phyloP scores from a whole-genome alignment of 1,140 invertebrate genomes.

The Armadillidium nasatum region DNA sequence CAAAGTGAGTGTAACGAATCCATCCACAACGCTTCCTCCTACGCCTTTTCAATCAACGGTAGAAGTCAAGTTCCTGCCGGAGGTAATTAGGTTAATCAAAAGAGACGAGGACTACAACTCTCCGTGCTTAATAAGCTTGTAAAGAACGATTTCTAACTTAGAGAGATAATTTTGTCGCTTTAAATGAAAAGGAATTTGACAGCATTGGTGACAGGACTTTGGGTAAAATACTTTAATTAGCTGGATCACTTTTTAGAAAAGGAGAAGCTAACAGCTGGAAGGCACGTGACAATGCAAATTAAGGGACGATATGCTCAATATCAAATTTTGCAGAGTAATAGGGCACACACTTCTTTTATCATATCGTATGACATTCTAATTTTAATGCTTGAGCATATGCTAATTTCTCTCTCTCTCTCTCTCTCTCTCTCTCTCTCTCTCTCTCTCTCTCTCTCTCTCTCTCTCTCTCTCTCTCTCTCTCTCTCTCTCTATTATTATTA shows the following conservation, averaged over 20 bases:
- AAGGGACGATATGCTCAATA: not conserved
- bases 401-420: too few relatives aligned
- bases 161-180: not conserved
- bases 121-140: not conserved
- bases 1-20: not conserved
- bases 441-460: too few relatives aligned
- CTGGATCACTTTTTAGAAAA: not conserved
- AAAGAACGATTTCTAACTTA: not conserved
- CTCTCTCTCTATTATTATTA: too few relatives aligned
- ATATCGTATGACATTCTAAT: not conserved
- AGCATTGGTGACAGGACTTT: not conserved
- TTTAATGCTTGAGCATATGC: not conserved
- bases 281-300: not conserved
- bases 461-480: too few relatives aligned
- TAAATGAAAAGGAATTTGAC: not conserved
- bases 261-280: not conserved
- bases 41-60: not conserved
- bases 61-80: not conserved
- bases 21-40: not conserved
- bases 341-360: not conserved
- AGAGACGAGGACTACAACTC: not conserved
- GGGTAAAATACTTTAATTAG: not conserved
- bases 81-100: not conserved
- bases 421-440: too few relatives aligned
- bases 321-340: conserved; percentile 3